Evolutionary conservation across 2,113 vertebrate species (phyloP).

Genomic region (Ia io): DNA sequence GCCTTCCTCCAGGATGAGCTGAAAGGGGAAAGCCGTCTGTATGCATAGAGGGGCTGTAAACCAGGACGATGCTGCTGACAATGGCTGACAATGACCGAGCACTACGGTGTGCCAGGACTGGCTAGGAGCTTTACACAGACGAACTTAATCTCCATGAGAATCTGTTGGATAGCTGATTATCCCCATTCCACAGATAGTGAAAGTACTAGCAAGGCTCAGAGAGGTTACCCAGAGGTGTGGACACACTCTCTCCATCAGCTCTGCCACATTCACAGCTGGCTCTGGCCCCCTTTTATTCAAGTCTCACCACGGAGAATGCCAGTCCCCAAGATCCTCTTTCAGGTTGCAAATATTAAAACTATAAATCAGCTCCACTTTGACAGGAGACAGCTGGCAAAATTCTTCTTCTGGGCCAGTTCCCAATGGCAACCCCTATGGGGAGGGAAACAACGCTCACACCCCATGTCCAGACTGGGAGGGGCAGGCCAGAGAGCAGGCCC

Average conservation of each 20-base stretch:
- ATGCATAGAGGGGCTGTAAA: background rate
- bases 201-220: background rate
- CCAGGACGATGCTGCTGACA: fast-evolving
- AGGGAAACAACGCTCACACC: background rate
- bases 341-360: background rate
- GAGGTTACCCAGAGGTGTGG: background rate
- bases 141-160: background rate
- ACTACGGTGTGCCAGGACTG: no score
- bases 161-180: background rate
- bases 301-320: background rate
- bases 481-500: background rate
- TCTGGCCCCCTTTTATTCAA: background rate
- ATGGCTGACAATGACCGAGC: background rate
- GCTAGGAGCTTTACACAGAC: background rate
- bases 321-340: background rate
- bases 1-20: background rate
- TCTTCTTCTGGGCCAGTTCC: background rate
- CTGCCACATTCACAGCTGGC: background rate
- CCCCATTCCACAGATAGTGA: background rate
- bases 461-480: background rate
- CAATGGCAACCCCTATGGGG: background rate
- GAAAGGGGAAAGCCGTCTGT: background rate
- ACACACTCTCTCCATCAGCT: background rate
- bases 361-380: background rate
- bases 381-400: background rate